Conservation (phyloP, 2,797 vertebrate species). For the Gila robusta region DNA sequence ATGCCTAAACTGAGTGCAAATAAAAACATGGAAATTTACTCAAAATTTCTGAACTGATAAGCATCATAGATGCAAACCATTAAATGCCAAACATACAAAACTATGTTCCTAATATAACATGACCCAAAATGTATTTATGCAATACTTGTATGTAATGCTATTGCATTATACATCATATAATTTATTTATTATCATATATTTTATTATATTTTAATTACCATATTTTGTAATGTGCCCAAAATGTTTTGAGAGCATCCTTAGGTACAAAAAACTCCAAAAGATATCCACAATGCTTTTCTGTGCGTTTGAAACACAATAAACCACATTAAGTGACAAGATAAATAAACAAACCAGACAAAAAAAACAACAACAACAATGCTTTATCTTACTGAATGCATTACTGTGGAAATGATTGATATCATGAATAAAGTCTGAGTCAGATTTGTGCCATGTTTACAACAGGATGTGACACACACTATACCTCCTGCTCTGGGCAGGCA, state of each 20-base stretch:
- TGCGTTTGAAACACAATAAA: neutral
- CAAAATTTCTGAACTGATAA: neutral
- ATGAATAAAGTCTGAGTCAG: conserved; percentile 31
- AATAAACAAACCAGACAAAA: neutral
- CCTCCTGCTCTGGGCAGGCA: conserved; percentile 23
- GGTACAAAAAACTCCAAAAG: neutral
- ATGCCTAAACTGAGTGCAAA: neutral
- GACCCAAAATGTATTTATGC: neutral
- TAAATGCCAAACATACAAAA: neutral
- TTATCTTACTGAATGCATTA: neutral
- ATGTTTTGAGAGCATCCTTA: neutral
- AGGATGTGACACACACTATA: conserved; percentile 20
- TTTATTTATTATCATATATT: neutral
- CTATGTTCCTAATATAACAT: neutral
- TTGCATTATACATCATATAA: neutral
- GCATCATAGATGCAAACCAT: neutral
- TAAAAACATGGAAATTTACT: conserved; percentile 1
- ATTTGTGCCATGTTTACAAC: conserved; percentile 11
- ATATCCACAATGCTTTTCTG: neutral
- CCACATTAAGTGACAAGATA: neutral
- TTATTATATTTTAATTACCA: neutral
- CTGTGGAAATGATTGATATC: neutral
- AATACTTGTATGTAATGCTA: neutral
- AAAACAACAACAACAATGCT: neutral
- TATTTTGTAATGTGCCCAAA: neutral